These are phyloP conservation scores for Syrista parreyssii DNA, from an alignment of 2,888 invertebrate genomes.

Conservation along the genomic window DNA sequence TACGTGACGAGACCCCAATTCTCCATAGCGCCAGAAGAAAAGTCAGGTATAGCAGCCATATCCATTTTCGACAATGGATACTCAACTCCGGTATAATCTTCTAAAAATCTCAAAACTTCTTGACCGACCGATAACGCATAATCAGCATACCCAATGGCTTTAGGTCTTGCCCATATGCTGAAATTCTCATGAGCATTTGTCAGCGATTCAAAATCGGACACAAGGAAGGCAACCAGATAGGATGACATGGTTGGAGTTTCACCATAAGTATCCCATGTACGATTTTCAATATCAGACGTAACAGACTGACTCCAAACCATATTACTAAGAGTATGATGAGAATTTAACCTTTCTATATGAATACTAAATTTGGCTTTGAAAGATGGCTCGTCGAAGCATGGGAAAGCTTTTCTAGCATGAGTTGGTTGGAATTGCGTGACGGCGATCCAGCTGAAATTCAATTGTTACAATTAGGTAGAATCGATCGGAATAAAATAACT, in stretches of 20 bases:
- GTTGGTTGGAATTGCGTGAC: constrained; percentile 79
- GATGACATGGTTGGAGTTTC: constrained; percentile 89
- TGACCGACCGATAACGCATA: constrained; percentile 38
- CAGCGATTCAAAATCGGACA: constrained; percentile 76
- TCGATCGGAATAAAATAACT: constrained; percentile 3
- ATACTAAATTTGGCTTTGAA: constrained; percentile 76
- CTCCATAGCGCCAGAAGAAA: constrained; percentile 89
- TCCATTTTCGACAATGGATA: constrained; percentile 74
- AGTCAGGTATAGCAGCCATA: constrained; percentile 85
- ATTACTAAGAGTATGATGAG: constrained; percentile 51
- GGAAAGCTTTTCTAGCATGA: constrained; percentile 79
- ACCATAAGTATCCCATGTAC: constrained; percentile 67
- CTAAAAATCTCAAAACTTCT: constrained; percentile 34
- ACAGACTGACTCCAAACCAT: constrained; percentile 49
- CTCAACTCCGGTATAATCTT: constrained; percentile 36
- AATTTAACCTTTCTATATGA: constrained; percentile 57
- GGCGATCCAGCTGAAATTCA: constrained; percentile 70
- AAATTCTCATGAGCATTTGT: constrained; percentile 58
- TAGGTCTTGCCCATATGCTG: constrained; percentile 76
- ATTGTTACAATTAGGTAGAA: neutral
- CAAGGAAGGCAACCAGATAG: constrained; percentile 86
- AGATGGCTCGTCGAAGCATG: constrained; percentile 79
- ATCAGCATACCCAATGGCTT: constrained; percentile 73
- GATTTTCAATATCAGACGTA: constrained; percentile 36
- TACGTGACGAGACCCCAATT: constrained; percentile 93